Conservation (phyloP, 2,888 invertebrate species). For the Tetanocera ferruginea region DNA sequence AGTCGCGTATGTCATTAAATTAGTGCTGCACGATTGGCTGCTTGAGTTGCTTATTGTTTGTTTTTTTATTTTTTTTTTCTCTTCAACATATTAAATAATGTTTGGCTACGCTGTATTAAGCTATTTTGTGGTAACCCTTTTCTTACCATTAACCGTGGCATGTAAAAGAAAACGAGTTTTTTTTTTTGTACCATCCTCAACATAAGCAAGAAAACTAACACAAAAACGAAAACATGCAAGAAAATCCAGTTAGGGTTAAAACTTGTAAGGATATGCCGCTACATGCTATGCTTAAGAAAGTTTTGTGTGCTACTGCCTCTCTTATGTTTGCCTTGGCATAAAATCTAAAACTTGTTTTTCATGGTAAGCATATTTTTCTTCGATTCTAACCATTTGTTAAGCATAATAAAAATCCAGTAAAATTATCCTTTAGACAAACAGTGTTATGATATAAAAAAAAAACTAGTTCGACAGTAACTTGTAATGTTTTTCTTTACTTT, state of each 20-base stretch:
- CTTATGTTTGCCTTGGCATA: neutral
- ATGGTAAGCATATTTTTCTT: too few relatives aligned
- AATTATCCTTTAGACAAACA: conserved; percentile 34
- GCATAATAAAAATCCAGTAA: conserved; percentile 24
- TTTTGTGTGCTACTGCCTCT: neutral
- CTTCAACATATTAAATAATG: neutral
- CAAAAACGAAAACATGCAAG: neutral
- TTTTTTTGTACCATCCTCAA: neutral
- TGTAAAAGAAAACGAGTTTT: neutral
- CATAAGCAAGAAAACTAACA: neutral
- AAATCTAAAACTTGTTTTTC: conserved; percentile 11
- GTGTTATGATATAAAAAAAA: neutral
- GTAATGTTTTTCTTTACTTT: neutral
- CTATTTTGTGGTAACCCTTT: neutral
- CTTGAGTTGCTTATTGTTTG: conserved; percentile 9
- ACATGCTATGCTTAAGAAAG: neutral
- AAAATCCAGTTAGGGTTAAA: neutral
- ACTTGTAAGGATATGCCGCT: neutral
- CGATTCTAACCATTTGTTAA: conserved; percentile 7
- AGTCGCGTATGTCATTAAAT: conserved; percentile 59
- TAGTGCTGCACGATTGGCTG: conserved; percentile 53
- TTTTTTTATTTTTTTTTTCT: neutral
- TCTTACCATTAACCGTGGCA: neutral
- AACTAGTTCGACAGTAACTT: neutral
- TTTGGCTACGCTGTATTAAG: neutral